Conservation (phyloP, 2,113 vertebrate species). For the Paradoxurus hermaphroditus region DNA sequence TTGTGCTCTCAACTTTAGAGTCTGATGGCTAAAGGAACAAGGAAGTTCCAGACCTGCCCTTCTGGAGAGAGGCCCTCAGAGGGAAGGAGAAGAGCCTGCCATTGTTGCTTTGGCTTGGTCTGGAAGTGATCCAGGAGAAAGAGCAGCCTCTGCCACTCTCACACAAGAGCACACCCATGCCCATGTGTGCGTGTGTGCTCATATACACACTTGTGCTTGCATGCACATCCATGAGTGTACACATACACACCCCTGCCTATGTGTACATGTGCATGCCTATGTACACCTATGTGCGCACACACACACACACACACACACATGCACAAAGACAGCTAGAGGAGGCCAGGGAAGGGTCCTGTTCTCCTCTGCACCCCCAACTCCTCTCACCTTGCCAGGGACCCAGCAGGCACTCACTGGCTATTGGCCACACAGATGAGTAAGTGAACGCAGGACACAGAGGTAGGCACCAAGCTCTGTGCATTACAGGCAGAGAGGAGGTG, state of each 20-base stretch:
- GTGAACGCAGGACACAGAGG: background rate
- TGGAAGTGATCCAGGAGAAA: no score
- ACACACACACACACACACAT: background rate
- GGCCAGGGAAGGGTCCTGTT: background rate
- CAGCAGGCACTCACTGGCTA: background rate
- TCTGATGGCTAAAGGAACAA: background rate
- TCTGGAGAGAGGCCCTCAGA: background rate
- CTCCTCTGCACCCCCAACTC: background rate
- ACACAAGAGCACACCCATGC: fast-evolving
- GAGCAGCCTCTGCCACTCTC: background rate
- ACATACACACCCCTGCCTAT: background rate
- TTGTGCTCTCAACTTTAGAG: background rate
- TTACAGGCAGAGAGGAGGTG: background rate
- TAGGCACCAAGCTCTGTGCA: background rate
- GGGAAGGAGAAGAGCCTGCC: background rate
- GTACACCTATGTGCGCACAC: no score
- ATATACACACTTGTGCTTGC: fast-evolving
- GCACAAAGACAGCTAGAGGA: background rate
- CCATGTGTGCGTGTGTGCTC: fast-evolving
- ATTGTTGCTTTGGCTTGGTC: no score
- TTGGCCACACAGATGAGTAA: background rate
- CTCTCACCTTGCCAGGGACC: background rate
- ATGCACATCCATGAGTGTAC: background rate
- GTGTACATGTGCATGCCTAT: background rate
- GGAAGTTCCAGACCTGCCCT: background rate